These are phyloP conservation scores for Antheraea mylitta DNA, from an alignment of 1,140 invertebrate species.

Conservation along the genomic window DNA sequence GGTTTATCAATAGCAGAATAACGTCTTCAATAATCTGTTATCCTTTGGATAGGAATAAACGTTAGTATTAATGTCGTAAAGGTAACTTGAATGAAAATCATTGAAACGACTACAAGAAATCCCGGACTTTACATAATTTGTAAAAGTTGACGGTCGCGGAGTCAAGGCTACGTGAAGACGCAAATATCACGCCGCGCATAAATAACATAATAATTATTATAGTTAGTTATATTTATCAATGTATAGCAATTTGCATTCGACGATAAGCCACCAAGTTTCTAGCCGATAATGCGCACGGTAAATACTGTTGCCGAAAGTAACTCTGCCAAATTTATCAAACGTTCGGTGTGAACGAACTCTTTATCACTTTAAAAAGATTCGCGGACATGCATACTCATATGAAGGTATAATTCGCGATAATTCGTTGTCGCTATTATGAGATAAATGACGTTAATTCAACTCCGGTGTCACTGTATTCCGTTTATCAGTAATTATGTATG, in stretches of 20 bases:
- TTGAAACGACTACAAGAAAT: too few species aligned
- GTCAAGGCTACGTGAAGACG: too few species aligned
- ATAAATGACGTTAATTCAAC: neutral
- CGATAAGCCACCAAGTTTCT: neutral
- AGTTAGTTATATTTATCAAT: neutral
- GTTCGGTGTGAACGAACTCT: slow-evolving; percentile 50
- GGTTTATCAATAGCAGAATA: too few species aligned
- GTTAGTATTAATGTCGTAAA: too few species aligned
- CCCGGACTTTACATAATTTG: too few species aligned
- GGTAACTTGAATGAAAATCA: too few species aligned
- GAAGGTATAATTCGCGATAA: slow-evolving; percentile 28
- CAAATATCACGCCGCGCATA: too few species aligned
- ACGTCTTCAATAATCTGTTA: too few species aligned
- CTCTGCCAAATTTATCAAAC: slow-evolving; percentile 48
- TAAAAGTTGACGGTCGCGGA: too few species aligned
- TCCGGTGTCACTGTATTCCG: neutral
- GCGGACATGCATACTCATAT: slow-evolving; percentile 33
- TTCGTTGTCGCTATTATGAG: slow-evolving; percentile 16
- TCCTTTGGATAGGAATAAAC: too few species aligned
- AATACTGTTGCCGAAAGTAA: slow-evolving; percentile 16
- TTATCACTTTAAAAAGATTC: slow-evolving; percentile 60
- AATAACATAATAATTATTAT: too few species aligned
- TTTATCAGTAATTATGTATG: too few species aligned
- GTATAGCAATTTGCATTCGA: slow-evolving; percentile 6
- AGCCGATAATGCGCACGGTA: neutral